These are phyloP conservation scores for Spondyliosoma cantharus DNA, from an alignment of 2,797 vertebrate genomes.

Conservation along the genomic window DNA sequence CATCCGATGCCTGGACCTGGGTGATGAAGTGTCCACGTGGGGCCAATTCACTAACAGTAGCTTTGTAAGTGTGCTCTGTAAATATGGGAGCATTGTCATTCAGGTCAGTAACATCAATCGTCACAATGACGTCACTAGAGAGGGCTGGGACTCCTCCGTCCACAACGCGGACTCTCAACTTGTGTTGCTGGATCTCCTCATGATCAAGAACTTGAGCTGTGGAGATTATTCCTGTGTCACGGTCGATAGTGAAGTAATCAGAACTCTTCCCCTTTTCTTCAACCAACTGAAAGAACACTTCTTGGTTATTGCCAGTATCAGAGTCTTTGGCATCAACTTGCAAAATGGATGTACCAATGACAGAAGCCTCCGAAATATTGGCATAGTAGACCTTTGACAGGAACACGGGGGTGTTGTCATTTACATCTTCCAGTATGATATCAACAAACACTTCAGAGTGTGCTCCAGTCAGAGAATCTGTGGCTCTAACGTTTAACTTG, in stretches of 20 bases:
- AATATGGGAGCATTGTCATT: slow-evolving; percentile 96
- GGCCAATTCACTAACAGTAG: slow-evolving; percentile 91
- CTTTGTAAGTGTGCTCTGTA: slow-evolving; percentile 88
- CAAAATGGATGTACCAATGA: slow-evolving; percentile 89
- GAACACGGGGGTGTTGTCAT: slow-evolving; percentile 94
- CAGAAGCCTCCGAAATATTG: slow-evolving; percentile 93
- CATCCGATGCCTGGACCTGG: slow-evolving; percentile 93
- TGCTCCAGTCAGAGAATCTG: slow-evolving; percentile 92
- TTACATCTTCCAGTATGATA: slow-evolving; percentile 94
- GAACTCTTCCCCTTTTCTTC: slow-evolving; percentile 87
- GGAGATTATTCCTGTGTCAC: slow-evolving; percentile 89
- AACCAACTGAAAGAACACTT: slow-evolving; percentile 91
- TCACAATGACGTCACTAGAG: slow-evolving; percentile 87
- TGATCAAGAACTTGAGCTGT: slow-evolving; percentile 89
- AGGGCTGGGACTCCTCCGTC: slow-evolving; percentile 93
- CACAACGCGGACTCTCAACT: slow-evolving; percentile 87
- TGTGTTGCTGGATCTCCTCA: slow-evolving; percentile 87
- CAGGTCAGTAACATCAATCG: slow-evolving; percentile 89
- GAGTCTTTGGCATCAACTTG: slow-evolving; percentile 90
- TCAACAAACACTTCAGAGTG: slow-evolving; percentile 96
- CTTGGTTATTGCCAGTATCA: slow-evolving; percentile 91
- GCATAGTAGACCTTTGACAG: slow-evolving; percentile 84
- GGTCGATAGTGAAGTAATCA: slow-evolving; percentile 91
- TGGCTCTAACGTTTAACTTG: slow-evolving; percentile 92
- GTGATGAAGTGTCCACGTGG: slow-evolving; percentile 92